phyloP scores from a whole-genome alignment of 2,888 invertebrate species.

The Villa cingulata region DNA sequence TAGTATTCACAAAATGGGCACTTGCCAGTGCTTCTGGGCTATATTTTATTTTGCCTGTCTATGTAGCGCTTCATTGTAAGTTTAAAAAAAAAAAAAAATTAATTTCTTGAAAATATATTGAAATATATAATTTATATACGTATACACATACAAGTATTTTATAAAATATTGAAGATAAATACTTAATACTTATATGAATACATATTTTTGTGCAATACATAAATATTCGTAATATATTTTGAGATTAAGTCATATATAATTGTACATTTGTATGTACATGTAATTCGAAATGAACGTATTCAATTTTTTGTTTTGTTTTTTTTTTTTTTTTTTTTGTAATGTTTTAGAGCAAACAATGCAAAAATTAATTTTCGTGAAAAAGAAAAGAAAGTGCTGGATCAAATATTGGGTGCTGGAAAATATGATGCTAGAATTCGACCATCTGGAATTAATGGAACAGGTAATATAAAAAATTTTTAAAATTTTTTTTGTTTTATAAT shows the following conservation, averaged over 20 bases:
- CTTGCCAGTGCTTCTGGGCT: conserved; percentile 37
- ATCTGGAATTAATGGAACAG: conserved; percentile 87
- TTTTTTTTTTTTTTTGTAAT: conserved; percentile 11
- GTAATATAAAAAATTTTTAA: conserved; percentile 39
- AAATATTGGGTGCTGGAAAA: conserved; percentile 77
- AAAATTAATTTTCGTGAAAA: conserved; percentile 86
- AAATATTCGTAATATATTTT: too few species aligned
- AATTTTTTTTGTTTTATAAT: too few species aligned
- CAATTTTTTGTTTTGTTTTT: neutral
- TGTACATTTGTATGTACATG: too few species aligned
- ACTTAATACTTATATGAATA: too few species aligned
- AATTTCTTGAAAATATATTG: too few species aligned
- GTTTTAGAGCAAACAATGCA: conserved; percentile 59
- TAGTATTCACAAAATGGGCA: conserved; percentile 26
- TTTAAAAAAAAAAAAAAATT: conserved; percentile 15
- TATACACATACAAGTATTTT: too few species aligned
- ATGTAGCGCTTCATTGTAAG: conserved; percentile 38
- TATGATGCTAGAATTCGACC: conserved; percentile 90
- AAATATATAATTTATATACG: too few species aligned
- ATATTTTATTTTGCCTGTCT: conserved; percentile 37
- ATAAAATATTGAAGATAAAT: too few species aligned
- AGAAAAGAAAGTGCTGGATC: conserved; percentile 87
- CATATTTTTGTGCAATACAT: too few species aligned
- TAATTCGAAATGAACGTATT: too few species aligned
- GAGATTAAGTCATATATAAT: too few species aligned